Base-by-base conservation (phyloP, 1,140 invertebrate species). In the Cataglyphis hispanica region DNA sequence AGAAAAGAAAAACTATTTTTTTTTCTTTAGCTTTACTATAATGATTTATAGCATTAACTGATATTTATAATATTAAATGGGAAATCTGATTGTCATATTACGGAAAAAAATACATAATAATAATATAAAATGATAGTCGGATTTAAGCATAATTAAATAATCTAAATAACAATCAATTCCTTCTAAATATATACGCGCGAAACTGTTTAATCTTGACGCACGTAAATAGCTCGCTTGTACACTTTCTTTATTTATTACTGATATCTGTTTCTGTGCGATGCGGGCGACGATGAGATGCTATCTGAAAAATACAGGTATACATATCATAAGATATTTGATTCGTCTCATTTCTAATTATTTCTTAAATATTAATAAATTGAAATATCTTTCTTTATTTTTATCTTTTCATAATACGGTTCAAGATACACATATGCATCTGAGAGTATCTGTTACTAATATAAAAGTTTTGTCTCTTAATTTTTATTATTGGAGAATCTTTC, bases 271-370 rank as follows among this genome's bases (percentile, higher is more conserved):
- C 83, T 27, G 50, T 64, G 43, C 72, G 83, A 74, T 87, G 70
- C 10, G 70, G 34, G 56, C 81, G 91, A 56, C 87, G 90, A 27
- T 90, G 81, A 8, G 87, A 87, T 16, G 78, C 78, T 74, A 92
- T 64, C 92, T 93, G 90, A 10, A 89, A 92, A 92, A 81, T 58
- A 69, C 58, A 63, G 0, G 0, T 8, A 37, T 37, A 16, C 40
- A 31, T n/a, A 0, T 7, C 10, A 53, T 50, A 46, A 77, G 16
- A 66, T 64, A 64, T 16, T 5, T 50, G n/a, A 3, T 0, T 56
- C 8, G 1, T 31, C 50, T 31, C 50, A 22, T 43, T 7, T 27
- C 13, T 22, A 5, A 61, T 27, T 40, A n/a, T 4, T 10, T 1
- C 31, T 58, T 75, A 58, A 13, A 61, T 34, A 37, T 31, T 31